Percentiles rank a stretch among this genome's conserved stretches.
These are phyloP conservation scores for Digitonthophagus gazella DNA, from an alignment of 2,888 invertebrate genomes.

Conservation along the genomic window DNA sequence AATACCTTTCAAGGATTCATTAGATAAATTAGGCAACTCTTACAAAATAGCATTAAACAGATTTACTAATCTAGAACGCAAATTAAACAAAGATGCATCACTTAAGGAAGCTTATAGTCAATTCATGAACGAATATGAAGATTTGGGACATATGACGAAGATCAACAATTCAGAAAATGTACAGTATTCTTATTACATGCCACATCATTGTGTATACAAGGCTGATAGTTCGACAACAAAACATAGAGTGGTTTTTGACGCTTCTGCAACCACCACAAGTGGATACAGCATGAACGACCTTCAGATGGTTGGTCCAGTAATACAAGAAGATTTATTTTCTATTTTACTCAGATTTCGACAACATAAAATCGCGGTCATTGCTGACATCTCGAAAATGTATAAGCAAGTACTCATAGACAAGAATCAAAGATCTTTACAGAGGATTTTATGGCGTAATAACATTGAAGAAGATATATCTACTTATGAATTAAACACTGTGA, in stretches of 20 bases:
- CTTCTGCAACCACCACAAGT: not conserved
- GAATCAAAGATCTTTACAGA: not conserved
- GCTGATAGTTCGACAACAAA: no score
- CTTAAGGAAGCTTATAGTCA: no score
- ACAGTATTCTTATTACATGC: no score
- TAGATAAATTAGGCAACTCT: slow-evolving; percentile 2
- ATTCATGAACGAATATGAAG: no score
- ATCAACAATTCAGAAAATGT: no score
- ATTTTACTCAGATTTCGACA: slow-evolving; percentile 6
- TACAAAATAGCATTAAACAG: slow-evolving; percentile 7
- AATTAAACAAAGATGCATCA: no score
- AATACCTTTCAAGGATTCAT: slow-evolving; percentile 13
- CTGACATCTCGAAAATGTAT: slow-evolving; percentile 14
- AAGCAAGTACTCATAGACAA: not conserved
- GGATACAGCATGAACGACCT: not conserved
- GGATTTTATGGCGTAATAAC: slow-evolving; percentile 4
- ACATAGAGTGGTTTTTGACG: slow-evolving; percentile 10
- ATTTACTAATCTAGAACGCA: slow-evolving; percentile 16
- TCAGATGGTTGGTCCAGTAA: no score
- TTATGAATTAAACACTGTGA: slow-evolving; percentile 6
- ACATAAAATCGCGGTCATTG: not conserved
- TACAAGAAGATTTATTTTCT: slow-evolving; percentile 11
- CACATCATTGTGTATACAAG: no score
- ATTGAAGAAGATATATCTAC: not conserved
- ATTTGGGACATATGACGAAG: no score